Base-by-base conservation (phyloP, 2,888 invertebrate genomes). In the Thelaira solivaga region DNA sequence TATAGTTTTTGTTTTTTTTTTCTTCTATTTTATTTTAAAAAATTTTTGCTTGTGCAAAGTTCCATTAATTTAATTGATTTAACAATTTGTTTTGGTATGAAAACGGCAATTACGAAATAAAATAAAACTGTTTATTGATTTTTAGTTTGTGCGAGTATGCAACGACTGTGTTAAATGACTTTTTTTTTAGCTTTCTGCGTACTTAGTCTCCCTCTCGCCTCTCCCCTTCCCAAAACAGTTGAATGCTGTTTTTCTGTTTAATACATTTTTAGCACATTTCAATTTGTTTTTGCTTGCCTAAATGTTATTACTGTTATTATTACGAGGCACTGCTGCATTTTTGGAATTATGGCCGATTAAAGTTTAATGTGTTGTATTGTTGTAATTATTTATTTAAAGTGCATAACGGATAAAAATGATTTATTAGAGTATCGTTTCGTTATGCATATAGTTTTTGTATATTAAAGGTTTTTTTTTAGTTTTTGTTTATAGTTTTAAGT, bases 51-150 rank as follows among this genome's bases (percentile, higher is more conserved):
- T 67, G 59, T 49, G 59, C 45, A 45, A 36, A 18, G 45, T 71
- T 76, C 76, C 49, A 76, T 80, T 74, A 72, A 78, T 76, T 81
- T 79, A 80, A 81, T 80, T 81, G 76, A 81, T 80, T 80, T 80
- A 76, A 80, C 73, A 80, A 72, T 55, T 79, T 76, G 49, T 53
- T 59, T 72, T 16, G 36, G 13, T 36, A 45, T 45, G 26, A 39
- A 45, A 67, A 67, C 8, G 16, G 20, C n/a, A 68, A 55, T 11
- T 26, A 22, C 26, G 18, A 29, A 47, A 55, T n/a, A 31, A 47
- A 65, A 55, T 39, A 55, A 18, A 49, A 4, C 18, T 34, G 18
- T 61, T 53, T 29, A 45, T 67, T 65, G 34, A 53, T 72, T 26
- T 61, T 55, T 16, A 55, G 72, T 41, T 2, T 18, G 24, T 36